A percentile compares a stretch with the other conserved stretches of the same genome.
These are phyloP conservation scores for Vicugna pacos DNA, from an alignment of 2,113 vertebrate species.

Conservation along the genomic window DNA sequence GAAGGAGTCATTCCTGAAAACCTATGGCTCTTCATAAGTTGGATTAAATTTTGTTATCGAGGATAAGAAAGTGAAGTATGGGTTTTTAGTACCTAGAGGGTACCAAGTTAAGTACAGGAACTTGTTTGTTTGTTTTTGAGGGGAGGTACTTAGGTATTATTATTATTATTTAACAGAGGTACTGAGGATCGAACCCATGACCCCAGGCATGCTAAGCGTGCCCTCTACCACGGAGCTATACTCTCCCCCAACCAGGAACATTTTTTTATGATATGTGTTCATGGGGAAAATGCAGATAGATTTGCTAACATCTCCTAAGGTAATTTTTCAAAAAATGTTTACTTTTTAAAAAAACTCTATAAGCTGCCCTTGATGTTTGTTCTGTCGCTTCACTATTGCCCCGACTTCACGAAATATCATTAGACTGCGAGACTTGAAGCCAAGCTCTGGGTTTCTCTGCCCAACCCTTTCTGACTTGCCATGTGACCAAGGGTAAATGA, in stretches of 20 bases:
- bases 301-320: slow-evolving; percentile 39
- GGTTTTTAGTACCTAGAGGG: neutral
- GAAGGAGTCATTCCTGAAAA: slow-evolving; percentile 49
- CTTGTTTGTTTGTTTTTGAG: neutral
- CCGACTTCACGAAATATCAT: slow-evolving; percentile 39
- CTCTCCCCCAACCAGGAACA: no score
- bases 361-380: slow-evolving; percentile 29
- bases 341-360: neutral
- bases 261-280: neutral
- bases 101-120: slow-evolving; percentile 27
- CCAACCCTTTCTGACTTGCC: slow-evolving; percentile 42
- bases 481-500: slow-evolving; percentile 73
- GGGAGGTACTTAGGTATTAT: no score
- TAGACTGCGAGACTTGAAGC: slow-evolving; percentile 44
- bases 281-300: slow-evolving; percentile 38
- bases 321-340: slow-evolving; percentile 14
- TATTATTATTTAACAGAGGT: no score
- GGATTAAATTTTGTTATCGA: slow-evolving; percentile 25
- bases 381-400: slow-evolving; percentile 57
- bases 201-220: no score
- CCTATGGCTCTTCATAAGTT: slow-evolving; percentile 47
- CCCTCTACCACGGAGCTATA: no score
- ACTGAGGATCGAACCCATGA: no score
- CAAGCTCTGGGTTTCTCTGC: slow-evolving; percentile 56
- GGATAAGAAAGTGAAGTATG: neutral